Base-by-base conservation (phyloP, 92 coral and sea anemone genomes). In the Umimayanthus chanpuru region DNA sequence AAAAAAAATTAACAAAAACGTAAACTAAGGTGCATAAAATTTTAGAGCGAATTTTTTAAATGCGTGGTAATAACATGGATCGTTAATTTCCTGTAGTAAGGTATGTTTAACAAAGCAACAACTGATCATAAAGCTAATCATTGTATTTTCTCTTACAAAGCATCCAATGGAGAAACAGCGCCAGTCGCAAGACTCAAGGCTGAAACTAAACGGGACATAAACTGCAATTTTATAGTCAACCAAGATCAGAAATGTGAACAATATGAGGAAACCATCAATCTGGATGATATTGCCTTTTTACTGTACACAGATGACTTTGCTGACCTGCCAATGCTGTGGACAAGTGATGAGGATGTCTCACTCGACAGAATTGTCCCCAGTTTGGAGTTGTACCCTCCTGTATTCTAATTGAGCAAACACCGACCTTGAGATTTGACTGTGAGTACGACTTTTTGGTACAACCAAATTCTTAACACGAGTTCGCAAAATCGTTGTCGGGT, bases 331-430 rank as follows among this genome's bases (percentile, higher is more conserved):
- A 72, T 72, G 76, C 41, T 72, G 40, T 72, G 76, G 76, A 30
- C 76, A 3, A 72, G 40, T 72, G 76, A 72, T 30, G 76, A 72
- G 30, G 76, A 72, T 11, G 76, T 72, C 6, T 32, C 76, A 29
- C 76, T 72, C 6, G 76, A 72, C 76, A 29, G 76, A 72, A 72
- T 72, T 29, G 76, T 72, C 40, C 76, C 76, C 2, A 72, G 76
- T 32, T 72, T 72, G 76, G 40, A 28, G 16, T 9, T 72, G 20
- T 72, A 72, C 40, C 38, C 76, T 28, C 76, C 76, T 28, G 76
- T 12, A 32, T 72, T 72, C 76, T 72, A 14, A 28, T 30, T 61
- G 26, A 61, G 25, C 68, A 53, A 61, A 61, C 21, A 61, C 0
- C 36, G 36, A 0, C 36, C 36, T 32, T 2, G 36, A 32, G 36